A percentile compares a stretch with the other conserved stretches of the same genome.
Conservation (phyloP, 1,140 invertebrate genomes). For the Stenopsyche tienmushanensis region DNA sequence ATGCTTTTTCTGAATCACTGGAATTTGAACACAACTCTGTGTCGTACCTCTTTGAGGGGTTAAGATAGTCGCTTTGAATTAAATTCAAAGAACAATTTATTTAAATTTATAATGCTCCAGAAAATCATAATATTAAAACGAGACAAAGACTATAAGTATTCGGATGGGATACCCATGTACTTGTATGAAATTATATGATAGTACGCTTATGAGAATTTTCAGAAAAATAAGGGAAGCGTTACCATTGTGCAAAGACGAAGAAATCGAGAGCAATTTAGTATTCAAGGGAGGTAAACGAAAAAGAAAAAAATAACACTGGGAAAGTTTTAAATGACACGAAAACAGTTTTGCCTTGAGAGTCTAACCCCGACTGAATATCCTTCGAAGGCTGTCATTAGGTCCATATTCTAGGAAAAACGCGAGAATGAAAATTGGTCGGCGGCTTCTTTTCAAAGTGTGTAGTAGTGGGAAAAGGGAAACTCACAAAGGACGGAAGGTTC, state of each 20-base stretch:
- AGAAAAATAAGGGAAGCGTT: neutral
- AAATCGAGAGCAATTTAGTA: slow-evolving; percentile 9
- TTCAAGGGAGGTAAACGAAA: neutral
- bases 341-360: slow-evolving; percentile 18
- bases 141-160: too few species aligned
- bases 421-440: slow-evolving; percentile 36
- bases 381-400: slow-evolving; percentile 35
- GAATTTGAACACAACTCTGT: too few species aligned
- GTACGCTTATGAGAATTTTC: neutral
- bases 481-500: slow-evolving; percentile 18
- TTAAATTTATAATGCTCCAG: too few species aligned
- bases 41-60: too few species aligned
- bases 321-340: slow-evolving; percentile 31
- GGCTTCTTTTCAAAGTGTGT: slow-evolving; percentile 23
- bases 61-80: too few species aligned
- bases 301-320: slow-evolving; percentile 7
- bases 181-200: too few species aligned
- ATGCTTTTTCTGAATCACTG: too few species aligned
- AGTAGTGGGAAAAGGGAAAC: slow-evolving; percentile 1
- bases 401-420: slow-evolving; percentile 23
- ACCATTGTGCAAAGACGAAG: neutral
- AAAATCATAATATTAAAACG: too few species aligned
- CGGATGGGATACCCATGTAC: too few species aligned
- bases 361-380: slow-evolving; percentile 27
- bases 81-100: too few species aligned